These are phyloP conservation scores for Cotesia typhae DNA, from an alignment of 1,140 invertebrate species.

Conservation along the genomic window DNA sequence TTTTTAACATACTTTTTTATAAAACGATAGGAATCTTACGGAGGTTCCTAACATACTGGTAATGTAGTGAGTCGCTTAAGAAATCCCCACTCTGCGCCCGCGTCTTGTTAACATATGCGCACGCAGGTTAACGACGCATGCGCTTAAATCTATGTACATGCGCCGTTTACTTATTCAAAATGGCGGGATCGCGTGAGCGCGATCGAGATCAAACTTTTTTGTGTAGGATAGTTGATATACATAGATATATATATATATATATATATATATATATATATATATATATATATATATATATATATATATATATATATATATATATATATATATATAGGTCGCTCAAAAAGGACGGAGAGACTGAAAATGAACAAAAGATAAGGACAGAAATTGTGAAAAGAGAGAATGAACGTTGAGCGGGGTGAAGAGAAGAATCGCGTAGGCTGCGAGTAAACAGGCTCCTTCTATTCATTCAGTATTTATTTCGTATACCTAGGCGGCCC, in stretches of 20 bases:
- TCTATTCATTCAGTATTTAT: constrained; percentile 60
- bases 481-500: constrained; percentile 50
- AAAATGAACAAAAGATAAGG: not conserved
- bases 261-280: not conserved
- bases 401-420: constrained; percentile 31
- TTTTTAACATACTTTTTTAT: not conserved
- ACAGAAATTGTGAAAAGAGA: constrained; percentile 24
- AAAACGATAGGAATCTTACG: constrained; percentile 48
- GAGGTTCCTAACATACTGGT: constrained; percentile 51
- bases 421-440: constrained; percentile 50
- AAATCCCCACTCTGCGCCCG: constrained; percentile 30
- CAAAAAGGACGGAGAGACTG: not conserved
- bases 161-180: constrained; percentile 6
- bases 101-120: constrained; percentile 3
- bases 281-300: not conserved
- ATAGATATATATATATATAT: not conserved
- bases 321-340: not conserved
- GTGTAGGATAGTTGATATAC: not conserved
- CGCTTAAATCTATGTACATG: not conserved
- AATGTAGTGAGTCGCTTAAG: constrained; percentile 27
- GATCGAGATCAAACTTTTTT: constrained; percentile 3
- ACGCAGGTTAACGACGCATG: constrained; percentile 10
- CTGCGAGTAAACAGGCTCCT: constrained; percentile 62
- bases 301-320: not conserved
- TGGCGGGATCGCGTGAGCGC: constrained; percentile 6